Percentiles rank a stretch among this genome's conserved stretches.
Evolutionary conservation across 2,797 vertebrate genomes (phyloP).

Genomic region (Naso thynnoides): DNA sequence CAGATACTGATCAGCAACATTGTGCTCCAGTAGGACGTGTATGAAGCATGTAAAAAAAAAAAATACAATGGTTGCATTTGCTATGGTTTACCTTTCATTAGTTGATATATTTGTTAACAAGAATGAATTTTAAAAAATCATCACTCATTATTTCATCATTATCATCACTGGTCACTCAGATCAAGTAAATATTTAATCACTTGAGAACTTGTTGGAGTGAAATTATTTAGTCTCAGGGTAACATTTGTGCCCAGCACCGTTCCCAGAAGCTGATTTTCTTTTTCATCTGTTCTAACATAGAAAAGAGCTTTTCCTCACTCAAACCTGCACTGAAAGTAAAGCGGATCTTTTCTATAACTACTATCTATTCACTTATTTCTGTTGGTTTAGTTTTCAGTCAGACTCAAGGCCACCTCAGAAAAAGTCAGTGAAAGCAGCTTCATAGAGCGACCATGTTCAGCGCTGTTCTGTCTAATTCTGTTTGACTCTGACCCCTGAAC

Average conservation of each 20-base stretch:
- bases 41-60: too few relatives aligned
- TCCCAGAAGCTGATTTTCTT: not conserved
- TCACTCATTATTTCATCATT: not conserved
- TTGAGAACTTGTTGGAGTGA: not conserved
- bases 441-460: not conserved
- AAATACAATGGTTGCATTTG: not conserved
- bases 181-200: not conserved
- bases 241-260: not conserved
- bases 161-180: not conserved
- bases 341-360: not conserved
- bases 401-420: not conserved
- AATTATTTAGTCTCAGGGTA: not conserved
- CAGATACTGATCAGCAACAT: not conserved
- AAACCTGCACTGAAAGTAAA: not conserved
- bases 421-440: slow-evolving; percentile 2
- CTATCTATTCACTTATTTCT: not conserved
- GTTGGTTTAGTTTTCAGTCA: slow-evolving; percentile 5
- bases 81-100: not conserved
- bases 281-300: not conserved
- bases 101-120: not conserved
- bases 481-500: slow-evolving; percentile 22
- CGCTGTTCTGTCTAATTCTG: not conserved
- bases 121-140: not conserved
- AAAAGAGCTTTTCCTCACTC: not conserved
- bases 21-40: not conserved